These are phyloP conservation scores for Myiothlypis coronata DNA, from an alignment of 2,797 vertebrate species.

Conservation along the genomic window DNA sequence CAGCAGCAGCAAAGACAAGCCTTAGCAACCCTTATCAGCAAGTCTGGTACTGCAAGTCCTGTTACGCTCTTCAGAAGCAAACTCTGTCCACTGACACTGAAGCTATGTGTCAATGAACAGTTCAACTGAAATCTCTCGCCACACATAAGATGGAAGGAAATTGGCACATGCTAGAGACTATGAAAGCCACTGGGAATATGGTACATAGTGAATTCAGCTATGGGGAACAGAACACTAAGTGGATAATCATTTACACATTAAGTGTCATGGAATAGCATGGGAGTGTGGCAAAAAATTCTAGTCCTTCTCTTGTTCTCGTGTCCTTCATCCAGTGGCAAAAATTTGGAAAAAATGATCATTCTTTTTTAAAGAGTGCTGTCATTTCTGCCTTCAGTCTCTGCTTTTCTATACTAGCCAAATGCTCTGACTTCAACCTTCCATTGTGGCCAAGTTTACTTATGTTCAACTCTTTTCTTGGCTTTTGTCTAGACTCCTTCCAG, in stretches of 20 bases:
- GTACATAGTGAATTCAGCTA: not conserved
- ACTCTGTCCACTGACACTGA: not conserved
- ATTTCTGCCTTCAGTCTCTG: not conserved
- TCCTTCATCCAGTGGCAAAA: not conserved
- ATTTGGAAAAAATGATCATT: not conserved
- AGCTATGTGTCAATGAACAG: not conserved
- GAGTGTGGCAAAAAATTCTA: not conserved
- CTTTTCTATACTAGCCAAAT: not conserved
- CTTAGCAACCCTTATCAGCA: not conserved
- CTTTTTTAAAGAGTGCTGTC: not conserved
- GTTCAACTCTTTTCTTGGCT: not conserved
- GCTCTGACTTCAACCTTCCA: not conserved
- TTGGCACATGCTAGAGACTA: not conserved
- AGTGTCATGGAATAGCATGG: not conserved
- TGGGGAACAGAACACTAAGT: rapidly evolving
- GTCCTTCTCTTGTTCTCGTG: not conserved
- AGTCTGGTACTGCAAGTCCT: not conserved
- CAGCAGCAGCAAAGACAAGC: not conserved
- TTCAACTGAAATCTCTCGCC: not conserved
- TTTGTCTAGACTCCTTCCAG: not conserved
- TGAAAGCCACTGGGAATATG: not conserved
- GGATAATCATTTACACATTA: not conserved
- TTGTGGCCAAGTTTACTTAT: not conserved
- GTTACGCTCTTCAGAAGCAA: not conserved
- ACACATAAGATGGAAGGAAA: not conserved